Conservation (phyloP, 2,113 vertebrate genomes). For the Sialia sialis region DNA sequence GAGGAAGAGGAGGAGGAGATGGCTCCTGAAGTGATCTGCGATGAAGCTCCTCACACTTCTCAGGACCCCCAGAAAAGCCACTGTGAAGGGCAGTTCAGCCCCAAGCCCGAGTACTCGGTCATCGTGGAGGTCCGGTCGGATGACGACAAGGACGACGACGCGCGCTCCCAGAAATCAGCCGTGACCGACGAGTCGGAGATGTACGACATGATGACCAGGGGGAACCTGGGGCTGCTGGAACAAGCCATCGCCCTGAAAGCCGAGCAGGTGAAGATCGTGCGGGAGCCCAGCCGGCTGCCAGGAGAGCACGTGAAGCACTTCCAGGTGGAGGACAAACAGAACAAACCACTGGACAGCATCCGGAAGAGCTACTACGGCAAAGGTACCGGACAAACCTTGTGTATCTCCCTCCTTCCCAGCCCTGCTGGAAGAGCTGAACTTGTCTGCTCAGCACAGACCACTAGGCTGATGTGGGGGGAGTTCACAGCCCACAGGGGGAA, state of each 20-base stretch:
- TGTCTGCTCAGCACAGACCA: background rate
- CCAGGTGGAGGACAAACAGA: constrained; percentile 81
- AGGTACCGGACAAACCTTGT: background rate
- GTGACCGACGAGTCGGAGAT: constrained; percentile 92
- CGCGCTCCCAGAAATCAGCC: constrained; percentile 81
- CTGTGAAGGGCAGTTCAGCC: constrained; percentile 70
- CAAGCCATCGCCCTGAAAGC: constrained; percentile 97
- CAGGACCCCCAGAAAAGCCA: constrained; percentile 68
- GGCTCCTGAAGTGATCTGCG: constrained; percentile 56
- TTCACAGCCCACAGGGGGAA: background rate
- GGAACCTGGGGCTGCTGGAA: constrained; percentile 94
- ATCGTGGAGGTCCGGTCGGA: constrained; percentile 87
- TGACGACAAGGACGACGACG: constrained; percentile 83
- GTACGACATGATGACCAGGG: constrained; percentile 92
- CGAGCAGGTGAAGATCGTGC: constrained; percentile 86
- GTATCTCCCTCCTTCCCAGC: background rate
- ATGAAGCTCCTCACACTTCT: constrained; percentile 51
- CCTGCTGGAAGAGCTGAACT: background rate
- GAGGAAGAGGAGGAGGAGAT: constrained; percentile 70
- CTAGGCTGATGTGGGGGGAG: background rate
- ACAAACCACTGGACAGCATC: constrained; percentile 83
- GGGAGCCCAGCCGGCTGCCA: constrained; percentile 76
- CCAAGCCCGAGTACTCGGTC: constrained; percentile 74
- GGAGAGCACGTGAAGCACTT: constrained; percentile 82
- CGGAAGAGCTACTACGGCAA: constrained; percentile 91